Percentiles rank a stretch among this genome's conserved stretches.
These are phyloP conservation scores for Brotogeris chrysoptera DNA, from an alignment of 2,797 vertebrate species.

Conservation along the genomic window DNA sequence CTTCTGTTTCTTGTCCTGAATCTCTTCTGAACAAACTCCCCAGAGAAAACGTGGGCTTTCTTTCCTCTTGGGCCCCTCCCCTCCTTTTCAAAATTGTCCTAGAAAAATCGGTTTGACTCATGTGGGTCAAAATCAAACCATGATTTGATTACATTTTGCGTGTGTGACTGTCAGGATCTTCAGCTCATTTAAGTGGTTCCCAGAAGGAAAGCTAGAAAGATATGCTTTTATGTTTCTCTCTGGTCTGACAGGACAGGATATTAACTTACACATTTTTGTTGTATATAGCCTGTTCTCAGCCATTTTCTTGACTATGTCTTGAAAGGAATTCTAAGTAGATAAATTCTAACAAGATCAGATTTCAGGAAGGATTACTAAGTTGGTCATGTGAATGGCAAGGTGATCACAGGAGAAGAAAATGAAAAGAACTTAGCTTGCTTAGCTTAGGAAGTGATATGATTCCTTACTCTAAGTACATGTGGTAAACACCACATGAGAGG, in stretches of 20 bases:
- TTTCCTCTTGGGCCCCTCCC: neutral
- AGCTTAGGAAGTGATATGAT: neutral
- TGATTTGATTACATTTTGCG: neutral
- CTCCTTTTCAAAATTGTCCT: neutral
- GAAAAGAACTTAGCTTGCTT: neutral
- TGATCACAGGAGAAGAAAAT: neutral
- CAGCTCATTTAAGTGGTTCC: neutral
- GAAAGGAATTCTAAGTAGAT: neutral
- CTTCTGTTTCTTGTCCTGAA: neutral
- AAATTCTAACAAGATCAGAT: neutral
- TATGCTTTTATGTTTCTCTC: neutral
- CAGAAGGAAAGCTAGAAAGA: neutral
- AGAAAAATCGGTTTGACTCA: neutral
- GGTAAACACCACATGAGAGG: neutral
- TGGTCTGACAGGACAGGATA: neutral
- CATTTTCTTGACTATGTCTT: neutral
- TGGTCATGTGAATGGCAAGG: neutral
- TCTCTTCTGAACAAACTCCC: neutral
- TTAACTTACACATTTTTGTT: neutral
- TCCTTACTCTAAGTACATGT: neutral
- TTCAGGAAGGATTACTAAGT: constrained; percentile 10
- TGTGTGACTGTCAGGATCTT: neutral
- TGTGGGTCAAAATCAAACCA: neutral
- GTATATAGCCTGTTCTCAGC: neutral
- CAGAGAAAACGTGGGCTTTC: neutral